phyloP scores from a whole-genome alignment of 2,797 vertebrate species.

The Rhinophrynus dorsalis region DNA sequence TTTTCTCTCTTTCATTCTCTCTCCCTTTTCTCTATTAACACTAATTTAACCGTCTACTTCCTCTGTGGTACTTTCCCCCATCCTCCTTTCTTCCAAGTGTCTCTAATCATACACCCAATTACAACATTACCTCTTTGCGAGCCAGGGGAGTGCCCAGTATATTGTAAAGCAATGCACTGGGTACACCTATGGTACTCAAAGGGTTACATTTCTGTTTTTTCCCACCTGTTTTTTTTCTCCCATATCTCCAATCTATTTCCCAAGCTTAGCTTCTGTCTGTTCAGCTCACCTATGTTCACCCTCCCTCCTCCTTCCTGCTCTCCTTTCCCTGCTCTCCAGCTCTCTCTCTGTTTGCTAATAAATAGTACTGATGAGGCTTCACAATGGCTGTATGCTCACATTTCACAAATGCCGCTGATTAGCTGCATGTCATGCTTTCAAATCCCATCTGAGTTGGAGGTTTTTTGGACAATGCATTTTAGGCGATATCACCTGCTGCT shows the following conservation, averaged over 20 bases:
- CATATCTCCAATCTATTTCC: neutral
- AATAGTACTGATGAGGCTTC: slow-evolving; percentile 25
- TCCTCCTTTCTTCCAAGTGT: no score
- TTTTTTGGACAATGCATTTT: slow-evolving; percentile 40
- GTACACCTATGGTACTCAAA: no score
- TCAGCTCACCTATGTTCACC: neutral
- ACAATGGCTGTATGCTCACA: neutral
- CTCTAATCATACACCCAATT: no score
- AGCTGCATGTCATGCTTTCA: slow-evolving; percentile 41
- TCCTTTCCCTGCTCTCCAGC: neutral
- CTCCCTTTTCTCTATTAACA: neutral
- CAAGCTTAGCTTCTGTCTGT: neutral
- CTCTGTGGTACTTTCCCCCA: no score
- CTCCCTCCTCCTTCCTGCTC: neutral
- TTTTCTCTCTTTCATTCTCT: neutral
- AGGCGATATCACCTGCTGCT: slow-evolving; percentile 34
- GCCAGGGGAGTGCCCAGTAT: no score
- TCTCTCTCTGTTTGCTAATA: slow-evolving; percentile 33
- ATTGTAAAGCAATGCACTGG: no score
- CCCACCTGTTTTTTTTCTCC: no score
- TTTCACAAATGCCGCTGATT: slow-evolving; percentile 38
- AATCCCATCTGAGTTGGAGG: slow-evolving; percentile 41
- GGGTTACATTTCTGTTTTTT: neutral
- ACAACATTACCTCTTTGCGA: no score
- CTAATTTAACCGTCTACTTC: no score